A percentile compares a stretch with the other conserved stretches of the same genome.
These are phyloP conservation scores for Chondrosia reniformis DNA, from an alignment of 37 sponge, comb jelly and placozoan species.

Conservation along the genomic window DNA sequence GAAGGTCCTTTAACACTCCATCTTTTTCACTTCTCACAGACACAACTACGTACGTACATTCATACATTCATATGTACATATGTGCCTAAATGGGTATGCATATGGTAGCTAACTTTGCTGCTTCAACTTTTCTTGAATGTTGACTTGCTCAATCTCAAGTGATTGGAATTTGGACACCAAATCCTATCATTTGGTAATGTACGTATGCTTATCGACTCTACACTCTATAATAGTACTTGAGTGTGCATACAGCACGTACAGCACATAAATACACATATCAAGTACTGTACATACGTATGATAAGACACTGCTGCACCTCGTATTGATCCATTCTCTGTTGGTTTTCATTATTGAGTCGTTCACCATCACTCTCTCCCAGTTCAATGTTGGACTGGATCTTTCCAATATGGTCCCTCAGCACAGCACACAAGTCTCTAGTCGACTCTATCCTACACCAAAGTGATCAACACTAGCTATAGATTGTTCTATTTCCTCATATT, in stretches of 20 bases:
- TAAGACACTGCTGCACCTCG: too few species aligned
- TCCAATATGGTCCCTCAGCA: conserved; percentile 73
- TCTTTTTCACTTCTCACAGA: conserved; percentile 6
- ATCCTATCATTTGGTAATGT: too few species aligned
- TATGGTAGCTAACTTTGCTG: conserved; percentile 24
- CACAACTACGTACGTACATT: background rate
- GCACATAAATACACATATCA: too few species aligned
- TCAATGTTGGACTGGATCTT: conserved; percentile 48
- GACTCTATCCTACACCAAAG: conserved; percentile 53
- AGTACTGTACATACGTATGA: too few species aligned
- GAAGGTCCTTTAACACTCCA: background rate
- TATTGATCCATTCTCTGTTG: conserved; percentile 21
- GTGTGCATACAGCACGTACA: too few species aligned
- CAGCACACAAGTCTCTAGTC: conserved; percentile 81
- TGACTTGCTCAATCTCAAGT: conserved; percentile 23
- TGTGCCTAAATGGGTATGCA: background rate
- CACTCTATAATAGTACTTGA: too few species aligned
- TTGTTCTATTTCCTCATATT: too few species aligned
- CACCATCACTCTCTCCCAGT: conserved; percentile 44
- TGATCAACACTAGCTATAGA: too few species aligned
- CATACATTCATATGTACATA: background rate
- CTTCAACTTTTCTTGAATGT: background rate
- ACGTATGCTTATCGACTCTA: too few species aligned
- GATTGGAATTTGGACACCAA: conserved; percentile 30
- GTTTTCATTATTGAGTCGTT: conserved; percentile 17